Conservation (phyloP, 2,888 invertebrate genomes). For the Baccha elongata region DNA sequence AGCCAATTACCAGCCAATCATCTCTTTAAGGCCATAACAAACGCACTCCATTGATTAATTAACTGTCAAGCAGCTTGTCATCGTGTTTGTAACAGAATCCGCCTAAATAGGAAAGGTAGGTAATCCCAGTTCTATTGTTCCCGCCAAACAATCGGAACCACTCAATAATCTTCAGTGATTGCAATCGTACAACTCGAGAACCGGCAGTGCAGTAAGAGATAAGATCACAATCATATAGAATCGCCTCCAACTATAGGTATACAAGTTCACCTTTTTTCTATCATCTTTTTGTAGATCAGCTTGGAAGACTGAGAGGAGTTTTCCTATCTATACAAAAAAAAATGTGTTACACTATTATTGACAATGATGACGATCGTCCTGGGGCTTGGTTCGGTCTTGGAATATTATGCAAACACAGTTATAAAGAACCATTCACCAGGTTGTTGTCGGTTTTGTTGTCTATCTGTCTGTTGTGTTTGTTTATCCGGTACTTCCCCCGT, state of each 20-base stretch:
- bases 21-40: slow-evolving; percentile 24
- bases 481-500: slow-evolving; percentile 70
- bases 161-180: slow-evolving; percentile 68
- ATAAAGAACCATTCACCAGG: slow-evolving; percentile 56
- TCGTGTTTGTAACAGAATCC: slow-evolving; percentile 44
- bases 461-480: slow-evolving; percentile 60
- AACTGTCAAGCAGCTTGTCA: slow-evolving; percentile 70
- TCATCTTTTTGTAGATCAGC: slow-evolving; percentile 4
- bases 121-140: slow-evolving; percentile 61
- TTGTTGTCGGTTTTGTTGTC: slow-evolving; percentile 10
- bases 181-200: slow-evolving; percentile 45
- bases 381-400: slow-evolving; percentile 9
- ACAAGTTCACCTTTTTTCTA: slow-evolving; percentile 14
- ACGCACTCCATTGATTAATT: slow-evolving; percentile 65
- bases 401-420: slow-evolving; percentile 53
- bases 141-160: slow-evolving; percentile 65
- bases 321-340: slow-evolving; percentile 32
- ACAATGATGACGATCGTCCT: slow-evolving; percentile 61
- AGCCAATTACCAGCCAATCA: slow-evolving; percentile 33
- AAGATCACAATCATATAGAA: slow-evolving; percentile 57
- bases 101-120: slow-evolving; percentile 63
- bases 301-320: background rate
- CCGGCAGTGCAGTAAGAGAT: slow-evolving; percentile 12
- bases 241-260: background rate
- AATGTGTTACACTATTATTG: slow-evolving; percentile 63